Base-by-base conservation (phyloP, 2,113 vertebrate genomes). In the Cyphomyrus plagiostoma region DNA sequence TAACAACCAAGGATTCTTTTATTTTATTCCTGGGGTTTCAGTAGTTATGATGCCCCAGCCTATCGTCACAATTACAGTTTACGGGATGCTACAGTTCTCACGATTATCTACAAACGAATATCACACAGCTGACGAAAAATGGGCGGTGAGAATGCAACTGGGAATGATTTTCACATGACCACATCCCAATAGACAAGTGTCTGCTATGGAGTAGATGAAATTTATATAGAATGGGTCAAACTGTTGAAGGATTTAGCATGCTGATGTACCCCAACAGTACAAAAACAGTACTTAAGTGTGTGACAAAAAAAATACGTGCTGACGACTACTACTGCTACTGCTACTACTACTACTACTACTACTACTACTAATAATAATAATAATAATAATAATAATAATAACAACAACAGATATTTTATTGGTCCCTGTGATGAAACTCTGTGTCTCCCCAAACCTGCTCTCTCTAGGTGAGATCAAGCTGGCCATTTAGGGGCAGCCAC, bases 141-240 rank as follows among this genome's bases (percentile, higher is more conserved):
- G 26, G 42, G 46, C 45, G 1, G 26, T 9, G 26, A 88, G 66
- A 88, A 11, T 26, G n/a, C 88, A 50, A 88, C 42, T 48, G 58
- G 88, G 62, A 74, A 30, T 74, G 46, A 70, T 88, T 88, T 74
- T 49, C n/a, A 77, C 15, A 35, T 88, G n/a, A 77, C 88, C 88
- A n/a, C 62, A 88, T 74, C 13, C n/a, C 15, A 49, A 49, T 9
- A 88, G 46, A 88, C 9, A 23, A 88, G 26, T 74, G 77, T 70
- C 13, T 88, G 4, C 30, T 62, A 88, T n/a, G 56, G 13, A 30
- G 19, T 46, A 26, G 39, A 88, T 46, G 13, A 35, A 42, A n/a
- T 46, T 52, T 88, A 53, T 13, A 86, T 35, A 39, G 19, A 46
- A 56, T 88, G 35, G 56, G 19, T 62, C 45, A 88, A 49, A 17